phyloP scores from a whole-genome alignment of 2,797 vertebrate species.

The Simalia tracyae region DNA sequence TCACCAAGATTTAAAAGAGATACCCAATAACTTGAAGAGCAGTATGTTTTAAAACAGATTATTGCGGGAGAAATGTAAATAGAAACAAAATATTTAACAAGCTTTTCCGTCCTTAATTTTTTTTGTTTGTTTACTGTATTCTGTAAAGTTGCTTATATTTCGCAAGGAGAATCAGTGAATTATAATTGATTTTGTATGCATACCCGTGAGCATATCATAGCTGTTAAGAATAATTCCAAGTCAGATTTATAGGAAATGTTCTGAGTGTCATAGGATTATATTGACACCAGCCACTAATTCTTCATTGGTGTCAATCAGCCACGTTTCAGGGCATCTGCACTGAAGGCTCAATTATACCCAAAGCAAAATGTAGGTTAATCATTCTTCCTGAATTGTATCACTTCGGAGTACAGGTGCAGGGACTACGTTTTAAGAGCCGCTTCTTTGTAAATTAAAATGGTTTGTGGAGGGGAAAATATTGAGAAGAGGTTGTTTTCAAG shows the following conservation, averaged over 20 bases:
- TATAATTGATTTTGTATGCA: slow-evolving; percentile 71
- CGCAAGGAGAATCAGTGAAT: slow-evolving; percentile 75
- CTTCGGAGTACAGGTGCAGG: not conserved
- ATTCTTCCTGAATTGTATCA: not conserved
- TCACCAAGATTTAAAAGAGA: slow-evolving; percentile 96
- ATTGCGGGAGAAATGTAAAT: slow-evolving; percentile 81
- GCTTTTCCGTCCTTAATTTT: slow-evolving; percentile 77
- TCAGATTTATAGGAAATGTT: slow-evolving; percentile 65
- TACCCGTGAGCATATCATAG: slow-evolving; percentile 74
- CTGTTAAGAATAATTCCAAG: slow-evolving; percentile 65
- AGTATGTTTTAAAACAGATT: slow-evolving; percentile 75
- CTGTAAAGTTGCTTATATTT: slow-evolving; percentile 73
- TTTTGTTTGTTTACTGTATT: slow-evolving; percentile 64
- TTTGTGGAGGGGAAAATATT: not conserved
- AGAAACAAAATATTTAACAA: slow-evolving; percentile 81
- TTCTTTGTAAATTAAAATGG: not conserved
- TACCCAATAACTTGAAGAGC: slow-evolving; percentile 69
- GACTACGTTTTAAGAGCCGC: not conserved
- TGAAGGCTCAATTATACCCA: not conserved
- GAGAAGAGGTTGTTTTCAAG: not conserved
- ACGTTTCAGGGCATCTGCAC: not conserved
- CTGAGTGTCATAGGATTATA: slow-evolving; percentile 23
- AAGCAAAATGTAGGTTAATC: not conserved
- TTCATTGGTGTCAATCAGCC: not conserved
- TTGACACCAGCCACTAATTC: slow-evolving; percentile 33